Conservation (phyloP, 2,113 vertebrate genomes). For the Bubalus kerabau region DNA sequence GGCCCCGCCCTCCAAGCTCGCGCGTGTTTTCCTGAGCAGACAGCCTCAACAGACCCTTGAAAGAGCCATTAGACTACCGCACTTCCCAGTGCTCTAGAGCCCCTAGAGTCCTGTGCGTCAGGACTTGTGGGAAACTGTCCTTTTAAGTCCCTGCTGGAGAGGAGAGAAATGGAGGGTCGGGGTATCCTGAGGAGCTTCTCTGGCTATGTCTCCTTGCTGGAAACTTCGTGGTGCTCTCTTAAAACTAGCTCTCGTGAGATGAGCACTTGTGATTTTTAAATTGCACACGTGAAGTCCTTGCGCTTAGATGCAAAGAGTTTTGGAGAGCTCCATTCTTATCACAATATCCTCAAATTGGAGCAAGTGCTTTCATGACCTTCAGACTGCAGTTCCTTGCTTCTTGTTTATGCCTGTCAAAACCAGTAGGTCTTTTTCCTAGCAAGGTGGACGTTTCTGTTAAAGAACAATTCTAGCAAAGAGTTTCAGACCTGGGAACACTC, state of each 20-base stretch:
- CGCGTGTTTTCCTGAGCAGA: accelerated
- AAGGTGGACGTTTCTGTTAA: background rate
- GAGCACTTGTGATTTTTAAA: accelerated
- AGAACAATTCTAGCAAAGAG: background rate
- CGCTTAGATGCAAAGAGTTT: background rate
- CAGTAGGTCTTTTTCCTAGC: background rate
- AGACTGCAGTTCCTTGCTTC: background rate
- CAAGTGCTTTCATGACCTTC: background rate
- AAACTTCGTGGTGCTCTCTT: background rate
- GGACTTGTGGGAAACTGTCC: background rate
- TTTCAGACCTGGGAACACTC: background rate
- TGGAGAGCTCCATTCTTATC: background rate
- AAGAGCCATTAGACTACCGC: background rate
- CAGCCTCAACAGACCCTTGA: background rate
- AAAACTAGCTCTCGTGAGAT: too few species aligned
- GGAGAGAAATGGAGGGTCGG: background rate
- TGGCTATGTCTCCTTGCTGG: accelerated
- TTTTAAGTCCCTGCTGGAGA: background rate
- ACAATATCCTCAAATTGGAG: background rate
- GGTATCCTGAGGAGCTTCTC: background rate
- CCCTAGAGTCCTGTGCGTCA: background rate
- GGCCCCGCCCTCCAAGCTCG: accelerated
- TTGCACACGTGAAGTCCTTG: background rate
- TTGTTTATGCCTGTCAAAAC: background rate
- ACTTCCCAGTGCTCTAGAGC: accelerated